A percentile compares a stretch with the other conserved stretches of the same genome.
phyloP scores from a whole-genome alignment of 2,113 vertebrate species.

The Poeciliopsis occidentalis region DNA sequence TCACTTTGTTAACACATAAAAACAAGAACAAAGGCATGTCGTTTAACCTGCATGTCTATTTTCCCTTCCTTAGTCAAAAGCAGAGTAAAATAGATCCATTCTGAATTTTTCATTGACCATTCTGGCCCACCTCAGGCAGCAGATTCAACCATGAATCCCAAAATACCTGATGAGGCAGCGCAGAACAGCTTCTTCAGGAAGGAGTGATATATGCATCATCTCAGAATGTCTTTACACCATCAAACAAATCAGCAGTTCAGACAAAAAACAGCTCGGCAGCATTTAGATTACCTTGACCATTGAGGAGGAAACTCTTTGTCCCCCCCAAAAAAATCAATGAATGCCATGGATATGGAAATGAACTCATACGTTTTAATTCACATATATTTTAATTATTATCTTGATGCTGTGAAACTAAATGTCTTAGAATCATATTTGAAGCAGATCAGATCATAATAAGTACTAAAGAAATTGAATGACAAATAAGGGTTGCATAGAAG shows the following conservation, averaged over 20 bases:
- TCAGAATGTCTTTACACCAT: slow-evolving; percentile 33
- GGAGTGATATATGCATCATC: slow-evolving; percentile 29
- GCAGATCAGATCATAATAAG: slow-evolving; percentile 1
- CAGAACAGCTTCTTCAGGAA: slow-evolving; percentile 27
- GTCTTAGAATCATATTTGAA: background rate
- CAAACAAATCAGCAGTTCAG: slow-evolving; percentile 38
- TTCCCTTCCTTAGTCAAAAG: slow-evolving; percentile 23
- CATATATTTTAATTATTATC: background rate
- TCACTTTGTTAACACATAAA: background rate
- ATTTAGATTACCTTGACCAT: background rate
- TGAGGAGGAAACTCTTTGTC: background rate
- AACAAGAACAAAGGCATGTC: slow-evolving; percentile 15
- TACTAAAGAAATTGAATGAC: background rate
- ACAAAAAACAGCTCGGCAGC: slow-evolving; percentile 1
- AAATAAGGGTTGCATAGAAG: background rate
- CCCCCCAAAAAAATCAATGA: slow-evolving; percentile 5
- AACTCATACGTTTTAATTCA: background rate
- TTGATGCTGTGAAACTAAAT: background rate
- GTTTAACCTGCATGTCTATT: slow-evolving; percentile 22
- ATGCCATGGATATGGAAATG: background rate
- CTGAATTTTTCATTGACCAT: slow-evolving; percentile 23
- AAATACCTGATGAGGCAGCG: slow-evolving; percentile 43
- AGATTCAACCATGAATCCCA: slow-evolving; percentile 36
- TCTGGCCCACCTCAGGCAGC: slow-evolving; percentile 15
- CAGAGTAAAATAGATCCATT: slow-evolving; percentile 26